Conservation (phyloP, 2,797 vertebrate genomes). For the Peromyscus attwateri region DNA sequence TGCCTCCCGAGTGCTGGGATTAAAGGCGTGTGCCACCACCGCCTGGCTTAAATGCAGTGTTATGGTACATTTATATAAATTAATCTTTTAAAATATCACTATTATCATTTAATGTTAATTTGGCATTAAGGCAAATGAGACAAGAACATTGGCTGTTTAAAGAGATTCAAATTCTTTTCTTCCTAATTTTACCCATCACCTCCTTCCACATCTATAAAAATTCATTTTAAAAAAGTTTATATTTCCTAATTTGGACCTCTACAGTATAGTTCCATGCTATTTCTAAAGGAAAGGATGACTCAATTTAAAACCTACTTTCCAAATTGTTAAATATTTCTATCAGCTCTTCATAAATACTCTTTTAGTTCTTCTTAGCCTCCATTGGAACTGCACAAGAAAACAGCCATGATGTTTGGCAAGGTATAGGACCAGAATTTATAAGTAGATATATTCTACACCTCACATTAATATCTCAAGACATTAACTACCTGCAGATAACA, state of each 20-base stretch:
- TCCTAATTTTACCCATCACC: background rate
- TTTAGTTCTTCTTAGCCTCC: background rate
- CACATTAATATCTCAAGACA: slow-evolving; percentile 26
- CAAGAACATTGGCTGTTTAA: background rate
- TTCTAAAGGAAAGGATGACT: background rate
- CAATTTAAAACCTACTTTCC: background rate
- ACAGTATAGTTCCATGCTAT: background rate
- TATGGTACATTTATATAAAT: background rate
- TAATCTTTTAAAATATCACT: background rate
- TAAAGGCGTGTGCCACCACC: too few species aligned
- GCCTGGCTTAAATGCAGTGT: background rate
- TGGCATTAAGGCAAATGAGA: slow-evolving; percentile 10
- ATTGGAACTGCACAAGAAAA: background rate
- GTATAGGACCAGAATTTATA: background rate
- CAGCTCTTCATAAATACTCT: background rate
- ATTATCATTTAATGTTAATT: background rate
- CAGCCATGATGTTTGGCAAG: slow-evolving; percentile 18
- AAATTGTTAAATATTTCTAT: background rate
- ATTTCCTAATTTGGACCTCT: background rate
- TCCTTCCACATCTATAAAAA: background rate
- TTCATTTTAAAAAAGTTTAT: background rate
- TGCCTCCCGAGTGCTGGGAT: too few species aligned
- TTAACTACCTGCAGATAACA: background rate
- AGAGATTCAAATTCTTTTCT: background rate
- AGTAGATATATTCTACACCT: slow-evolving; percentile 26